Base-by-base conservation (phyloP, 2,797 vertebrate genomes). In the Silurus aristotelis region DNA sequence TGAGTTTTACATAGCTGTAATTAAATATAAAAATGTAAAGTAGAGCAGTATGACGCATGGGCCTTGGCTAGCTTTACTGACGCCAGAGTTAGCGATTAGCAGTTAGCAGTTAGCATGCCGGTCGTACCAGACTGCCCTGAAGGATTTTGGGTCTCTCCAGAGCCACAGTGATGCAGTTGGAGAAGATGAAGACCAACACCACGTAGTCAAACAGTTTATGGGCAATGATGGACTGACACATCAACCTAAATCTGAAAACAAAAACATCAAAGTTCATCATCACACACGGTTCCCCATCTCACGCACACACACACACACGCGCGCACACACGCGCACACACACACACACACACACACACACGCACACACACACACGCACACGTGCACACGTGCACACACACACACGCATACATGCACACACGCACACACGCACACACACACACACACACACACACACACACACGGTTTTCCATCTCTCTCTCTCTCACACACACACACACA, bases 91-190 rank as follows among this genome's bases (percentile, higher is more conserved):
- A 73, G 72, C 43, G 1, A 0, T 46, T 43, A 72, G 15, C 31
- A 8, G 0, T 56, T 75, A 75, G 52, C 15, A 2, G 4, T 60
- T 58, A 60, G 55, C 20, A 3, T 46, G 38, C 0, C 1, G 38
- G 38, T 76, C 91, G 96, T 93, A 99, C 98, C 46, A 96, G 95
- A 92, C 98, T 98, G 87, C 94, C 92, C 94, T 96, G 82, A 80
- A 97, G 96, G 14, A 99, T 99, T 93, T 98, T 97, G 4, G 98
- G 98, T 88, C 98, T 96, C 92, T 99, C 98, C 92, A 99, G 92
- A 87, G 98, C 97, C 38, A 99, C 98, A 0, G 98, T 99, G 92
- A 99, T 99, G 91, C 98, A 99, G 93, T 99, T 99, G 90, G 97
- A 96, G 93, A 99, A 99, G 92, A 99, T 99, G 93, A 99, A 99